These are phyloP conservation scores for Catharus fuscescens DNA, from an alignment of 2,113 vertebrate genomes.

Conservation along the genomic window DNA sequence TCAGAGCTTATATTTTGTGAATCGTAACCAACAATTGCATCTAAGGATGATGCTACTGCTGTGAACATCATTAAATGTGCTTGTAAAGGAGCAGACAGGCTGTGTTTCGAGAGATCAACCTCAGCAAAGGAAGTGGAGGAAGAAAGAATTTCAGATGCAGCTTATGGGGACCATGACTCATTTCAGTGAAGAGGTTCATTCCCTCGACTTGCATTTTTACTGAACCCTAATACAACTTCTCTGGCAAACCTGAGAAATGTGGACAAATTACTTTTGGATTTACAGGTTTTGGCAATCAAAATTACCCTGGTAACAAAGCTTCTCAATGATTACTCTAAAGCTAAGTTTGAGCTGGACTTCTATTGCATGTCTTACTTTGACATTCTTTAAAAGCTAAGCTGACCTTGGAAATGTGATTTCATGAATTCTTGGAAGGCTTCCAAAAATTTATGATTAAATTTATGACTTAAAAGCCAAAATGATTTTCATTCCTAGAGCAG, in stretches of 20 bases:
- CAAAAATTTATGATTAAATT: constrained; percentile 55
- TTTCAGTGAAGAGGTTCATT: background rate
- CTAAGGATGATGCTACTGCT: background rate
- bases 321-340: background rate
- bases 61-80: background rate
- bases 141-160: background rate
- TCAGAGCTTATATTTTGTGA: background rate
- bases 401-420: constrained; percentile 53
- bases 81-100: background rate
- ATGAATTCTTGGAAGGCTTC: constrained; percentile 41
- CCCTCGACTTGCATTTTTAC: background rate
- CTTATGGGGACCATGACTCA: background rate
- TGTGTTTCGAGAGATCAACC: background rate
- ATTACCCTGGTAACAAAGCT: constrained; percentile 16
- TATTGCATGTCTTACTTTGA: background rate
- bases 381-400: constrained; percentile 34
- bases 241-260: background rate
- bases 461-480: constrained; percentile 50
- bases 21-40: background rate
- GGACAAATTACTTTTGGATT: constrained; percentile 23
- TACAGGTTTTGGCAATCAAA: background rate
- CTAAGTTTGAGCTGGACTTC: background rate
- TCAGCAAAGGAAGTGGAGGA: background rate
- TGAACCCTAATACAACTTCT: background rate
- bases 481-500: constrained; percentile 49